Conservation (phyloP, 1,140 invertebrate species). For the Pseudomyrmex dendroicus region DNA sequence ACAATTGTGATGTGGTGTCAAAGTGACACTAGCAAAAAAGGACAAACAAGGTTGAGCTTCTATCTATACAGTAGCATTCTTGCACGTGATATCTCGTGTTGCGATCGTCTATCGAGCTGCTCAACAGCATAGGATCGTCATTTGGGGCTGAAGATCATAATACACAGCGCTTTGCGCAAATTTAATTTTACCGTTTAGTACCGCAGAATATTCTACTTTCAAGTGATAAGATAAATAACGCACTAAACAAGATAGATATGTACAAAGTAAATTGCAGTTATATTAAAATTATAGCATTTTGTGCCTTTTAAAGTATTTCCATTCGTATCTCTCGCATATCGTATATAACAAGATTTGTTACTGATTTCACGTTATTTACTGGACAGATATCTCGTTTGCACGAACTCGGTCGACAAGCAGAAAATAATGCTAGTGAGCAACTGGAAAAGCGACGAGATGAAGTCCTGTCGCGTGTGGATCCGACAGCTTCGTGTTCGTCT, state of each 20-base stretch:
- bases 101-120: constrained; percentile 37
- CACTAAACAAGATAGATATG: no score
- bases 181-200: neutral
- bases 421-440: constrained; percentile 25
- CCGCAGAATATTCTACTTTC: neutral
- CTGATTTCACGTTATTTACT: neutral
- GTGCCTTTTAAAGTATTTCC: neutral
- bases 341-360: neutral
- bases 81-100: constrained; percentile 36
- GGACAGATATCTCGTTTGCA: constrained; percentile 28
- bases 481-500: constrained; percentile 44
- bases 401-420: neutral
- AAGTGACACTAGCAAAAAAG: constrained; percentile 45
- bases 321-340: neutral
- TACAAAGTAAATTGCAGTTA: no score
- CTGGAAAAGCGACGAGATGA: neutral
- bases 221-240: no score
- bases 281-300: neutral
- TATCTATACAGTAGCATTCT: constrained; percentile 23
- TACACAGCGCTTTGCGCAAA: neutral
- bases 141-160: neutral
- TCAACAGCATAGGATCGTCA: neutral
- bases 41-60: constrained; percentile 29
- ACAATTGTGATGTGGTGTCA: constrained; percentile 57
- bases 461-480: constrained; percentile 28